These are phyloP conservation scores for Limnothrissa miodon DNA, from an alignment of 2,113 vertebrate species.

Conservation along the genomic window DNA sequence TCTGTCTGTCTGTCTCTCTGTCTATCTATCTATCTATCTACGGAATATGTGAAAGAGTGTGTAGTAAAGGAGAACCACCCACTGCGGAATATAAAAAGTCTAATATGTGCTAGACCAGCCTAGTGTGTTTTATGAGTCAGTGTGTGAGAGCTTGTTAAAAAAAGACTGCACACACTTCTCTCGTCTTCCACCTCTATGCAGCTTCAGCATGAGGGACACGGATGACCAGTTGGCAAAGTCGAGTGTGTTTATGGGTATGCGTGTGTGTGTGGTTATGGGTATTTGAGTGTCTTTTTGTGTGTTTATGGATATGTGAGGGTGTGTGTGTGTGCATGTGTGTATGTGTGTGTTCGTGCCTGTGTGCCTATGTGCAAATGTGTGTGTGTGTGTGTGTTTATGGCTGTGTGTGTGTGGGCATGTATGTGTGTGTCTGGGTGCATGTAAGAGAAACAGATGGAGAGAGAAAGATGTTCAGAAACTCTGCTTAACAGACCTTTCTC, in stretches of 20 bases:
- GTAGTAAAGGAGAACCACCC: no score
- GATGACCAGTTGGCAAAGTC: slow-evolving; percentile 5
- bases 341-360: neutral
- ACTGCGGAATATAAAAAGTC: no score
- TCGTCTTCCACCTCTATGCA: neutral
- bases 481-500: neutral
- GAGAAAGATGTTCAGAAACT: no score
- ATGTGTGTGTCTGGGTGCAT: neutral
- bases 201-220: neutral
- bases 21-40: neutral
- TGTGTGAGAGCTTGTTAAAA: neutral
- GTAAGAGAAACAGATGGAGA: no score
- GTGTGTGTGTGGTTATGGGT: neutral
- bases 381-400: neutral
- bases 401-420: neutral
- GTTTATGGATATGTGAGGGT: neutral
- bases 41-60: no score
- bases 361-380: neutral
- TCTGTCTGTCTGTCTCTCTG: neutral
- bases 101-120: no score
- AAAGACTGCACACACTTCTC: neutral
- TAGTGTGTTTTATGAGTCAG: neutral
- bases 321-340: neutral
- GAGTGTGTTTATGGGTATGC: neutral
- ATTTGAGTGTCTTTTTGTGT: neutral